These are phyloP conservation scores for Lochmaea capreae DNA, from an alignment of 2,888 invertebrate genomes.

Conservation along the genomic window DNA sequence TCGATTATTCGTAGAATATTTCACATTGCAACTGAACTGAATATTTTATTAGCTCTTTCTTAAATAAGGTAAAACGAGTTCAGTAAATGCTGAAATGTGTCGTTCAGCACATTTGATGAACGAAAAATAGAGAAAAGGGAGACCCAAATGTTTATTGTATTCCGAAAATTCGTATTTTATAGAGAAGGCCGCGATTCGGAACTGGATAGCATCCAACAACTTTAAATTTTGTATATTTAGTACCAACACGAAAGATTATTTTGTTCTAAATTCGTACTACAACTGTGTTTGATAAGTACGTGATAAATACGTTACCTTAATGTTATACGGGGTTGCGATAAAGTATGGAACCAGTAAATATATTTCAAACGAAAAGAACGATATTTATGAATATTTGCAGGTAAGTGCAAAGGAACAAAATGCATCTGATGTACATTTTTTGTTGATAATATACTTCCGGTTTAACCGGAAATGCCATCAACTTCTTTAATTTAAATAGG, in stretches of 20 bases:
- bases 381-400: too few species aligned
- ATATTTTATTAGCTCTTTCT: neutral
- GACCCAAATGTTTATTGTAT: conserved; percentile 14
- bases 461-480: too few species aligned
- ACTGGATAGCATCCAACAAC: conserved; percentile 18
- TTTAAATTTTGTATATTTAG: neutral
- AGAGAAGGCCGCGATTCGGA: conserved; percentile 5
- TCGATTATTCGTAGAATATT: neutral
- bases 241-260: neutral
- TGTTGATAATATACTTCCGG: too few species aligned
- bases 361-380: too few species aligned
- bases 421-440: too few species aligned
- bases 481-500: too few species aligned
- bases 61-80: neutral
- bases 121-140: conserved; percentile 17
- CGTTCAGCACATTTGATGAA: conserved; percentile 20
- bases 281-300: too few species aligned
- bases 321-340: too few species aligned
- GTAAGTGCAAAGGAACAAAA: too few species aligned
- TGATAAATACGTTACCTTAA: too few species aligned
- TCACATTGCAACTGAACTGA: neutral
- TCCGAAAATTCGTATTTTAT: conserved; percentile 21
- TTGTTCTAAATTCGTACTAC: too few species aligned
- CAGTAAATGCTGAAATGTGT: conserved; percentile 14
- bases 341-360: too few species aligned